Evolutionary conservation across 1,140 invertebrate species (phyloP), one percentile per base, ranked within the genome.

Genomic region (Coelopa frigida): DNA sequence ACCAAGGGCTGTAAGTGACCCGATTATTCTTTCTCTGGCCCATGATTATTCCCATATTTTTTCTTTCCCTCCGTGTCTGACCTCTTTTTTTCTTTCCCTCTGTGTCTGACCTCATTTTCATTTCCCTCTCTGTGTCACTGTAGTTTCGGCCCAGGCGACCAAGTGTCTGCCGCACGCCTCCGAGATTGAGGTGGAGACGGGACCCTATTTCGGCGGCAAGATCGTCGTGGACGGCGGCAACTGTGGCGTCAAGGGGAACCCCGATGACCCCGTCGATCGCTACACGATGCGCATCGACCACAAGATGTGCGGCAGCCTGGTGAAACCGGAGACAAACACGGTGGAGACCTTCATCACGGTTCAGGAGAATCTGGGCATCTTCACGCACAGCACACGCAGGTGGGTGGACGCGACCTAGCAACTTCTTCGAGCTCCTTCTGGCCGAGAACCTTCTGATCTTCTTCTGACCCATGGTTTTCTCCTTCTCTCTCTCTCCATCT

Each of bases 291-390:
- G 81, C 35, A 87, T 89, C 38, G 76, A 82, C 57, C 85, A 88
- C 55, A 74, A 79, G 14, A 73, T 80, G 46, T 88, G 85, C 52
- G 84, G 84, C n/a, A 86, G 83, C 32, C 72, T 80, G 50, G 79
- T 84, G 3, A 83, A 85, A 40, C 74, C 77, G 5, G 82, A 81
- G 44, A 80, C 75, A 2, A 68, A 63, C 40, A 83, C 80, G 3
- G 85, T 84, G 46, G 82, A 79, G 33, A 87, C 84, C 1, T 87
- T 84, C 57, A 83, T 88, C 15, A 77, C 87, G 5, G 85, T 88
- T 5, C 84, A 88, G 57, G 85, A 89, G 61, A 87, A 86, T 63
- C 65, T 84, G 24, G 82, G 83, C 1, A 87, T 89, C 49, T 75
- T 87, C 8, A 88, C 85, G 1, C 85, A 88, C 56, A 87, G 84